These are phyloP conservation scores for Brachyrhaphis roseni DNA, from an alignment of 2,797 vertebrate genomes.

Conservation along the genomic window DNA sequence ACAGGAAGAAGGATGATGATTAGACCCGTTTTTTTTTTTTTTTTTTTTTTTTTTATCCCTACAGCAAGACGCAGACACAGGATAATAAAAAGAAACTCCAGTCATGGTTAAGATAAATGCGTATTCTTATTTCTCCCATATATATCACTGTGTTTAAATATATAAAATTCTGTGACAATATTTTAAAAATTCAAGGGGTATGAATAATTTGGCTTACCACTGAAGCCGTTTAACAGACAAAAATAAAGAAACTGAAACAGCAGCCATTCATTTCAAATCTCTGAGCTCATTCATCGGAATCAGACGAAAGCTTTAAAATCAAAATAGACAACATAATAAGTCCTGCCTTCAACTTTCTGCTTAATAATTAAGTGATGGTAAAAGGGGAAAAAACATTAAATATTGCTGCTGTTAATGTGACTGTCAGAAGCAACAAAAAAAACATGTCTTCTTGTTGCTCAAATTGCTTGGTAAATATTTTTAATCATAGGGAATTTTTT, in stretches of 20 bases:
- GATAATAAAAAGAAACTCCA: not conserved
- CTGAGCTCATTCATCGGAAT: constrained; percentile 1
- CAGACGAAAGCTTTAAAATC: constrained; percentile 21
- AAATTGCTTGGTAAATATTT: constrained; percentile 1
- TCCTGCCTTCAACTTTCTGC: constrained; percentile 2
- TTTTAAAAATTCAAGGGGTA: not conserved
- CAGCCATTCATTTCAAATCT: not conserved
- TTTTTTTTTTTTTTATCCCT: not conserved
- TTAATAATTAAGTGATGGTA: constrained; percentile 3
- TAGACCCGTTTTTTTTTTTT: not conserved
- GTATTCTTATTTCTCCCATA: not conserved
- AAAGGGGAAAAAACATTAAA: constrained; percentile 3
- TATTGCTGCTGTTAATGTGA: not conserved
- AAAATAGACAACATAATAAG: constrained; percentile 9
- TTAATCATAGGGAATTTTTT: not conserved
- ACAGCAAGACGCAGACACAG: not conserved
- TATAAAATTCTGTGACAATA: not conserved
- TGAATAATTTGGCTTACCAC: not conserved
- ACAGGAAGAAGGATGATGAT: not conserved
- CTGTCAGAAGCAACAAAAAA: constrained; percentile 2
- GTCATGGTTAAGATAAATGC: not conserved
- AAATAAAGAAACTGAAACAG: not conserved
- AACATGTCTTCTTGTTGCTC: not conserved
- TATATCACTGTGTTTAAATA: not conserved
- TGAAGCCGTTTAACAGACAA: not conserved